Base-by-base conservation (phyloP, 2,888 invertebrate species). In the Sipha maydis region DNA sequence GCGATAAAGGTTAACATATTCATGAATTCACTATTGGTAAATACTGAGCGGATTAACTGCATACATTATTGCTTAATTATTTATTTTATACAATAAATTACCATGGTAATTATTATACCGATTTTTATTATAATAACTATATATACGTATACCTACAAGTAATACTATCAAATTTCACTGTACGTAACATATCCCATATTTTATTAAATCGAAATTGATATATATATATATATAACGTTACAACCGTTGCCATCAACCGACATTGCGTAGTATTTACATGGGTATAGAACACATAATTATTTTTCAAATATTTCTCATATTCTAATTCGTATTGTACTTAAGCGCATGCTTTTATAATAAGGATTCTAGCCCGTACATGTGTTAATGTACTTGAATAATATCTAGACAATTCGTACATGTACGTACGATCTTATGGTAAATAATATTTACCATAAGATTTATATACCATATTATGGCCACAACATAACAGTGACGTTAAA, bases 1-100 rank as follows among this genome's bases (percentile, higher is more conserved):
- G 61, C 28, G 61, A 84, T 28, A 84, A 84, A 84, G 84, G 84
- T 84, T 76, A 84, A 84, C 84, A 21, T 84, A 76, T 84, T 76
- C 84, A 61, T 84, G 75, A 76, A 76, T 61, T 56, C 61, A 38
- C 56, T 76, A 38, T 61, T 61, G 76, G 82, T 71, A 71, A 83
- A 84, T 73, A 83, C n/a, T 38, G 80, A 67, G 38, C 19, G 5
- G 48, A 9, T 75, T 25, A 56, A 56, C 73, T 56, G 76, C 84
- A 84, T 61, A 76, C 38, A 84, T 84, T 67, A 41, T 84, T 76
- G 76, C 84, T 76, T 21, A 84, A 84, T 83, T 14, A 31, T 71
- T 71, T 83, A 48, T 71, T 71, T 54, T 80, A 61, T 21, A 48
- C 41, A 48, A 41, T 83, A 71, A n/a, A 34, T 48, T 71, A 73